Evolutionary conservation across 2,888 invertebrate genomes (phyloP), one percentile per base, ranked within the genome.

Genomic region (Quadriops clusia): DNA sequence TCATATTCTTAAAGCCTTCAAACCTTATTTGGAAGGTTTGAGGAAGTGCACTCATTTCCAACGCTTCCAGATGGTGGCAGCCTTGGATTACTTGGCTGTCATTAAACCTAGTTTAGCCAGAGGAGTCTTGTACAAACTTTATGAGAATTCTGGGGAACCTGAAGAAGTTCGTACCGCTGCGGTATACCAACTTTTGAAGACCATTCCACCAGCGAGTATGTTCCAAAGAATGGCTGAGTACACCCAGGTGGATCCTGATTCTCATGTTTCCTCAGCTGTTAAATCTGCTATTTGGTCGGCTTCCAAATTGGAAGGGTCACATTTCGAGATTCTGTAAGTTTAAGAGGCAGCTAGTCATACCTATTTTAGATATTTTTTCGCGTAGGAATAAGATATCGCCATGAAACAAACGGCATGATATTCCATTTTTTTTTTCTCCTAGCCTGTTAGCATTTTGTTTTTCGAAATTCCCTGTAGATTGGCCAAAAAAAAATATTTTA

Each of bases 21-120:
- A 76, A 45, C 76, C 76, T 2, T 80, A 77, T 51, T 60, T 81
- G n/a, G n/a, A n/a, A n/a, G n/a, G n/a, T n/a, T n/a, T n/a, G n/a
- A n/a, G n/a, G n/a, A n/a, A n/a, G n/a, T n/a, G n/a, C n/a, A 64
- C 77, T 1, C 68, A 64, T 17, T 75, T 72, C 61, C 72, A 79
- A 43, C 70, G 80, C 33, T 59, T 68, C 1, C 54, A 70, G 43
- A 77, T 81, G 62, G 68, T 81, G 10, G 46, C 64, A 10, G 64
- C 68, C 31, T 51, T 81, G 33, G 58, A 65, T 31, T 59, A 63
- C 36, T 50, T 80, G n/a, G 63, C 65, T 8, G 42, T 54, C 8
- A 54, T 62, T 24, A 51, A 64, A 28, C 74, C 78, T 17, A 61
- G 58, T 41, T 44, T 66, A 11, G 70, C 61, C 1, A 68, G 70